A percentile compares a stretch with the other conserved stretches of the same genome.
These are phyloP conservation scores for Tiliacea citrago DNA, from an alignment of 2,888 invertebrate species.

Conservation along the genomic window DNA sequence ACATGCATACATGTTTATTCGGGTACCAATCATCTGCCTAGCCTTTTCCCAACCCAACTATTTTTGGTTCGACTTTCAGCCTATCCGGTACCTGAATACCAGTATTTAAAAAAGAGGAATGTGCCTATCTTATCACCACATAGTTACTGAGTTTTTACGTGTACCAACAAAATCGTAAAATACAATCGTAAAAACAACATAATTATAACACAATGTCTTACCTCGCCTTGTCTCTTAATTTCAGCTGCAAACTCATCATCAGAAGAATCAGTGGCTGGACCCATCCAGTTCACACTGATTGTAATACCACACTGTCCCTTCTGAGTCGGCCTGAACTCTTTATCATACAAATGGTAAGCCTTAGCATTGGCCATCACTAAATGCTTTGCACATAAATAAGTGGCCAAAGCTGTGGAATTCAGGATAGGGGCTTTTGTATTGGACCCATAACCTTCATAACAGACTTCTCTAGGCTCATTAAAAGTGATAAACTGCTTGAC, in stretches of 20 bases:
- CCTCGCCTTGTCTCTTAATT: constrained; percentile 70
- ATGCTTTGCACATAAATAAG: constrained; percentile 87
- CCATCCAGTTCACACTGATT: constrained; percentile 70
- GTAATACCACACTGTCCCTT: constrained; percentile 73
- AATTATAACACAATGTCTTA: background rate
- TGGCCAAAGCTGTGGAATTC: constrained; percentile 81
- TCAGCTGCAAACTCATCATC: constrained; percentile 80
- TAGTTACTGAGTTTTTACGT: no score
- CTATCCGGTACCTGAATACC: no score
- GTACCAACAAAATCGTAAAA: background rate
- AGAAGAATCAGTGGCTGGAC: constrained; percentile 74
- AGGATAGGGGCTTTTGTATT: constrained; percentile 75
- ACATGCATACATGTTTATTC: background rate
- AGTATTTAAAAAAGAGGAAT: no score
- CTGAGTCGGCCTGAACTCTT: constrained; percentile 74
- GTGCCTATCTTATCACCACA: no score
- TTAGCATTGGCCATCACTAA: constrained; percentile 89
- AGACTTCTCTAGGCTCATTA: constrained; percentile 88
- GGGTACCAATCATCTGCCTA: background rate
- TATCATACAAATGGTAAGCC: constrained; percentile 81
- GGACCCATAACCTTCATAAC: constrained; percentile 82
- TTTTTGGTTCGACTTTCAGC: background rate
- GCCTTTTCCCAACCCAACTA: no score
- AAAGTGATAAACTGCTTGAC: constrained; percentile 90
- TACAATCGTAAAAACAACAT: no score